Evolutionary conservation across 2,113 vertebrate genomes (phyloP).

Genomic region (Gorsachius goisagi): DNA sequence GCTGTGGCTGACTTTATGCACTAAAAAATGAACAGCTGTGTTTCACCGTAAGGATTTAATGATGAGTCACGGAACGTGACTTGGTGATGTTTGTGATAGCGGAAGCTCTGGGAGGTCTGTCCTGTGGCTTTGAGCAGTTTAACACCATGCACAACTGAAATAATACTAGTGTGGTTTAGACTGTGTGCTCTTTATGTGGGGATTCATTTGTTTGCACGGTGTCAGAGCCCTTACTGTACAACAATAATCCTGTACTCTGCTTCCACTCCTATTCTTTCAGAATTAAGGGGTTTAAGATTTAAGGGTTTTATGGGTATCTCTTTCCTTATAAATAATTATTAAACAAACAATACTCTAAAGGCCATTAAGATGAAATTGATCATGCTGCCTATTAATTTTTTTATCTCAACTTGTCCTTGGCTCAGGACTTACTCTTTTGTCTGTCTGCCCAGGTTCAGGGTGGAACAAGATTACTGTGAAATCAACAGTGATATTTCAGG

Average conservation of each 20-base stretch:
- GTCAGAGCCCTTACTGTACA: not conserved
- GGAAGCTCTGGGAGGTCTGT: not conserved
- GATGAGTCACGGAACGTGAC: not conserved
- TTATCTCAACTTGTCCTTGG: not conserved
- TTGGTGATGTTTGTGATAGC: not conserved
- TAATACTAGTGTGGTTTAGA: not conserved
- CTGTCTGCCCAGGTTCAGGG: not conserved
- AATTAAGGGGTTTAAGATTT: not conserved
- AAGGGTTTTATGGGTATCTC: not conserved
- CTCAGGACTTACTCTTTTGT: not conserved
- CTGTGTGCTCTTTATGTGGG: not conserved
- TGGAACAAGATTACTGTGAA: not conserved
- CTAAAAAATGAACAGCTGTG: not conserved
- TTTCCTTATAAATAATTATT: not conserved
- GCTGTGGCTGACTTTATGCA: not conserved
- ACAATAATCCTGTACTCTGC: not conserved
- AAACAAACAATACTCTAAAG: not conserved
- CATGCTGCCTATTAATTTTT: not conserved
- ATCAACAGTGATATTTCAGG: not conserved
- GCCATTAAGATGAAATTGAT: not conserved
- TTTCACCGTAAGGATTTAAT: not conserved
- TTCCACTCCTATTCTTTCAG: not conserved
- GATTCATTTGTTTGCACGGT: not conserved
- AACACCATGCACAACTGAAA: not conserved
- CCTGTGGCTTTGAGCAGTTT: not conserved